Base-by-base conservation (phyloP, 1,140 invertebrate species). In the Drosophila micromelanica region DNA sequence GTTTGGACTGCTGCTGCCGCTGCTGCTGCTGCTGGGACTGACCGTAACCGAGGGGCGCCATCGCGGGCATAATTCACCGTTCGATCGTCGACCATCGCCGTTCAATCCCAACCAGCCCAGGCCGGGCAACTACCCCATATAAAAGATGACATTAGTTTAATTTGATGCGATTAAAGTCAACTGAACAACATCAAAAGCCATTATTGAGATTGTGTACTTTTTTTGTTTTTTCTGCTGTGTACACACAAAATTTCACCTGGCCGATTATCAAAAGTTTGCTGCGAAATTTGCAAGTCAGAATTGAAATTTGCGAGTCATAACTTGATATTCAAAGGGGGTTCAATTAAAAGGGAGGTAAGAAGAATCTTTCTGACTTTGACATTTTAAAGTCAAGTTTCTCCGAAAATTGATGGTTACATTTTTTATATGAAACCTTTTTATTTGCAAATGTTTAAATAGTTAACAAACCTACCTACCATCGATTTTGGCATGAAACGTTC, bases 111-210 rank as follows among this genome's bases (percentile, higher is more conserved):
- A 80, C 48, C 73, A 49, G 11, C 80, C 76, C 1, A 49, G 76
- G 12, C 30, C 23, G 12, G 17, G n/a, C n/a, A n/a, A n/a, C 32
- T 48, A 30, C 20, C 5, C 20, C 20, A 20, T 48, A 7, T 20
- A 48, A 9, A 15, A 5, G 49, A 61, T 57, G 59, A 78, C 72
- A 56, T 54, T 48, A 63, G 51, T 78, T 15, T 61, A 64, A 87
- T 70, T 73, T 81, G 55, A 86, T 86, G 56, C 45, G 61, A 80
- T 85, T 80, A 85, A 86, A 86, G 48, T 62, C 51, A 71, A 74
- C 59, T 67, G 52, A 13, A 75, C 71, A 76, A 78, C 75, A 87
- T 46, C 45, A 46, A 46, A 85, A 67, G 69, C 67, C 52, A 2
- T 8, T 87, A n/a, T n/a, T n/a, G n/a, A n/a, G n/a, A 80, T 46